Evolutionary conservation across 2,113 vertebrate species (phyloP).

Genomic region (Alethe diademata): DNA sequence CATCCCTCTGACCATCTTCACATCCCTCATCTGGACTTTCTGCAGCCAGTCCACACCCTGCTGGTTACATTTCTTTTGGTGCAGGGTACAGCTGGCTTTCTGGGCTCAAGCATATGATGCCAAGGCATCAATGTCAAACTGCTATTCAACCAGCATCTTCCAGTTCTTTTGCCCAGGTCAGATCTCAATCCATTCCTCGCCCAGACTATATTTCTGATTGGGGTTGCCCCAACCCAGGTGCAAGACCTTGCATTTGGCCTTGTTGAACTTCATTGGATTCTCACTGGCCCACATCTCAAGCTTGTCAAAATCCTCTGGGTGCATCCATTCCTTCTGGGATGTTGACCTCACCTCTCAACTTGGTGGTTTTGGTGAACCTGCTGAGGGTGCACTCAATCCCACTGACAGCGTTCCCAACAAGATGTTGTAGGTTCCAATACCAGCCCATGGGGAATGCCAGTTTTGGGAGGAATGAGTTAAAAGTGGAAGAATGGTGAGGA

Average conservation of each 20-base stretch:
- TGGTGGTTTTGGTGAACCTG: neutral
- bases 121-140: neutral
- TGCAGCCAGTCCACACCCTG: neutral
- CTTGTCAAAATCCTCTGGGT: neutral
- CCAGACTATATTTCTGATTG: neutral
- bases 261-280: neutral
- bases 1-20: neutral
- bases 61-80: neutral
- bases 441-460: neutral
- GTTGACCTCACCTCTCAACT: neutral
- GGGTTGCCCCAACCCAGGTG: too few species aligned
- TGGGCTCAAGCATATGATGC: neutral
- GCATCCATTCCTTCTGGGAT: accelerated
- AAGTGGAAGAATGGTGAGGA: neutral
- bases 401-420: accelerated
- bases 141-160: neutral
- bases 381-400: neutral
- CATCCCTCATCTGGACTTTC: neutral
- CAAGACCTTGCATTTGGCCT: neutral
- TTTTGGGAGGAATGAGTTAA: neutral
- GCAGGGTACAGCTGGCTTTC: neutral
- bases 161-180: neutral
- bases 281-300: accelerated
- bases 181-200: neutral
- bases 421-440: neutral